A percentile compares a stretch with the other conserved stretches of the same genome.
Conservation (phyloP, 2,113 vertebrate species). For the Eublepharis macularius region DNA sequence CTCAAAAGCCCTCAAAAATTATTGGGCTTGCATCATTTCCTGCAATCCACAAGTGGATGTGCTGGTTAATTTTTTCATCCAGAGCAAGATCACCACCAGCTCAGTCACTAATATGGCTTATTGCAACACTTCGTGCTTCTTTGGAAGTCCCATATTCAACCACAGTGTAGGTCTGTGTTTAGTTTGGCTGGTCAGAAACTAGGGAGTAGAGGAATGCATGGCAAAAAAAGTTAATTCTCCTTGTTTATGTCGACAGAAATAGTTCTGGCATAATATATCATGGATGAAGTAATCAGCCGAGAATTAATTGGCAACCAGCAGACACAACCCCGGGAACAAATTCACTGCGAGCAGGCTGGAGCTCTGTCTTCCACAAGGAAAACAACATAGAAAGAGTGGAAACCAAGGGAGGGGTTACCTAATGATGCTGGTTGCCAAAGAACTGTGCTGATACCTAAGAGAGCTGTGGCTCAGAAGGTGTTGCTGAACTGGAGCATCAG, state of each 20-base stretch:
- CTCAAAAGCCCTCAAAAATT: too few species aligned
- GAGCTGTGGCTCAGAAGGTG: slow-evolving; percentile 19
- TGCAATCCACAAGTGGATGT: not conserved
- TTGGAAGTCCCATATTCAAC: slow-evolving; percentile 8
- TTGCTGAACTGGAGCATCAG: slow-evolving; percentile 11
- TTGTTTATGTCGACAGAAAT: slow-evolving; percentile 69
- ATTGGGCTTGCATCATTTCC: too few species aligned
- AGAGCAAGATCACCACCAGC: not conserved
- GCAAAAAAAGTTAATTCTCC: slow-evolving; percentile 49
- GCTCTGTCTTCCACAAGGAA: slow-evolving; percentile 53
- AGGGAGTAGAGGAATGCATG: slow-evolving; percentile 28
- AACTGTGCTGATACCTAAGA: slow-evolving; percentile 30
- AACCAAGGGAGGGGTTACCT: slow-evolving; percentile 3
- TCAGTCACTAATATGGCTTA: not conserved
- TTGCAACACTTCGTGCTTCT: slow-evolving; percentile 1
- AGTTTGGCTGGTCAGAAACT: slow-evolving; percentile 32
- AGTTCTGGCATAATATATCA: slow-evolving; percentile 57
- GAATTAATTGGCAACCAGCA: slow-evolving; percentile 66
- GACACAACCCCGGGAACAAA: slow-evolving; percentile 48
- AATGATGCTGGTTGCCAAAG: slow-evolving; percentile 31
- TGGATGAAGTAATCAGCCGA: slow-evolving; percentile 66
- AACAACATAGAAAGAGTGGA: slow-evolving; percentile 54
- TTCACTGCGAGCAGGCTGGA: slow-evolving; percentile 48
- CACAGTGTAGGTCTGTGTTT: slow-evolving; percentile 47
- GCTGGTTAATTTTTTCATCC: rapidly evolving